A percentile compares a stretch with the other conserved stretches of the same genome.
Evolutionary conservation across 2,888 invertebrate genomes (phyloP).

Genomic region (Mimumesa dahlbomi): DNA sequence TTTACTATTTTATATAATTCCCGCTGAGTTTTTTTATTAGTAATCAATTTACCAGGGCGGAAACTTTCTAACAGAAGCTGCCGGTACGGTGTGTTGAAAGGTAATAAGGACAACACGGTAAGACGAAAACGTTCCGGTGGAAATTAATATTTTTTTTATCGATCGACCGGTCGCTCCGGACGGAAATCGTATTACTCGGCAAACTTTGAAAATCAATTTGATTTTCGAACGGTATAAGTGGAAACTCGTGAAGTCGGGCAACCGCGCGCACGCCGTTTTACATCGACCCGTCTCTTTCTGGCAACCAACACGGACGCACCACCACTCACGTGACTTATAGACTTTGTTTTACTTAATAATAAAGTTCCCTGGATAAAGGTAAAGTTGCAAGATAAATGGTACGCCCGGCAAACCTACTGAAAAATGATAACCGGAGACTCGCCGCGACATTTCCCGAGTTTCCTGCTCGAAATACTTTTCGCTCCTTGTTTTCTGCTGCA

Average conservation of each 20-base stretch:
- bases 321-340: slow-evolving; percentile 55
- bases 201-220: slow-evolving; percentile 63
- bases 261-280: slow-evolving; percentile 21
- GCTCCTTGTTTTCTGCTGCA: slow-evolving; percentile 30
- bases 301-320: slow-evolving; percentile 13
- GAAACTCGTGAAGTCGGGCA: slow-evolving; percentile 33
- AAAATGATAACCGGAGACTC: slow-evolving; percentile 48
- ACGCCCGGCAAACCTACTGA: slow-evolving; percentile 33
- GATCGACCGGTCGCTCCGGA: slow-evolving; percentile 2
- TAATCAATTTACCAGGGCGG: too few relatives aligned
- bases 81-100: too few relatives aligned
- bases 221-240: slow-evolving; percentile 46
- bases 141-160: not conserved
- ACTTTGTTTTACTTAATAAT: slow-evolving; percentile 66
- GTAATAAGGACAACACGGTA: too few relatives aligned
- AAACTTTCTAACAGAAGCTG: too few relatives aligned
- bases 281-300: slow-evolving; percentile 11
- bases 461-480: slow-evolving; percentile 50
- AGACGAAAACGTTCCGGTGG: not conserved
- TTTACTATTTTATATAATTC: too few relatives aligned
- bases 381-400: slow-evolving; percentile 48
- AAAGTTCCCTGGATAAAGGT: slow-evolving; percentile 59
- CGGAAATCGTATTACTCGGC: slow-evolving; percentile 52
- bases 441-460: slow-evolving; percentile 33
- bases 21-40: too few relatives aligned